These are phyloP conservation scores for Mallateleia sp. DNA, from an alignment of 2,888 invertebrate genomes.

Conservation along the genomic window DNA sequence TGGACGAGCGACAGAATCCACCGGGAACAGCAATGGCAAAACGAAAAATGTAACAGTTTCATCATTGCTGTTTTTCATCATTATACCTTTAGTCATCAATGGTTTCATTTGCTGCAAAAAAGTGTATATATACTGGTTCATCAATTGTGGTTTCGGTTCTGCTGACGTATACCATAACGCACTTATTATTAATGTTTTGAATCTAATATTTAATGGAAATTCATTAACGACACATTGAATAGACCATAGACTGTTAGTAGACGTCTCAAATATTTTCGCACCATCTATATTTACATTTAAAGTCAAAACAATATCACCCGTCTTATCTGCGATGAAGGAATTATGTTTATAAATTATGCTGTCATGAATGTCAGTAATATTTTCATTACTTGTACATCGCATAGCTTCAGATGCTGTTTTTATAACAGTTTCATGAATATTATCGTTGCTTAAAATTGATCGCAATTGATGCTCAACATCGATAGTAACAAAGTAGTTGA, in stretches of 20 bases:
- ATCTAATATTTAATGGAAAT: constrained; percentile 65
- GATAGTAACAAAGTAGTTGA: constrained; percentile 57
- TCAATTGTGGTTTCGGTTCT: constrained; percentile 64
- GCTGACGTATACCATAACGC: constrained; percentile 63
- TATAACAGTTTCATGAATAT: constrained; percentile 23
- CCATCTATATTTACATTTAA: constrained; percentile 73
- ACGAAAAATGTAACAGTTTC: constrained; percentile 51
- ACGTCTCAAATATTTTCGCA: constrained; percentile 49
- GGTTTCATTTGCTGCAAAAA: constrained; percentile 38
- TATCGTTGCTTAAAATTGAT: constrained; percentile 31
- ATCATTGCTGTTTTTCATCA: constrained; percentile 20
- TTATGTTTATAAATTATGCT: constrained; percentile 53
- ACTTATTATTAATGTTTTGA: constrained; percentile 60
- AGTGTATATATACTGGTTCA: constrained; percentile 68
- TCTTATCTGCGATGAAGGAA: constrained; percentile 7
- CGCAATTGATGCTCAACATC: constrained; percentile 66
- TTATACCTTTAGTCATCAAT: constrained; percentile 57
- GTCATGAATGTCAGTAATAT: constrained; percentile 51
- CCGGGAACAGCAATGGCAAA: constrained; percentile 60
- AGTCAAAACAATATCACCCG: constrained; percentile 52
- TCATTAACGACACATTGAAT: constrained; percentile 68
- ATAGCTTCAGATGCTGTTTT: constrained; percentile 9
- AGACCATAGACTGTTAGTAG: constrained; percentile 68
- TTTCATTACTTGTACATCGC: not conserved
- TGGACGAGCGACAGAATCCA: constrained; percentile 72